These are phyloP conservation scores for Dromaius novaehollandiae DNA, from an alignment of 2,113 vertebrate genomes.

Conservation along the genomic window DNA sequence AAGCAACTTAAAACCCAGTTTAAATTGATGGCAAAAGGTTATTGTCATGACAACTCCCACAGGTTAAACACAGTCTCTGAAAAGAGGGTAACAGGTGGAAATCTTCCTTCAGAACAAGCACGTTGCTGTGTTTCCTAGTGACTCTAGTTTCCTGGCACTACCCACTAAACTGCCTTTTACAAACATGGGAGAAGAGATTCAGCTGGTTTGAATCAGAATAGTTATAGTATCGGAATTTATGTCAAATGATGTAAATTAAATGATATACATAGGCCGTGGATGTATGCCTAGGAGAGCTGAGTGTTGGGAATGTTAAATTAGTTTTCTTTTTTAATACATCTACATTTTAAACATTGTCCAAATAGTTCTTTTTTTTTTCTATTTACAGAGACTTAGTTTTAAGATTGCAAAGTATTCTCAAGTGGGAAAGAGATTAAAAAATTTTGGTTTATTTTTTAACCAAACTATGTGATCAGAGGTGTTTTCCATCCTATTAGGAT, in stretches of 20 bases:
- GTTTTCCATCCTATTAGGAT: neutral
- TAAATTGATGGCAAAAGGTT: conserved; percentile 66
- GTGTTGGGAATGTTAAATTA: neutral
- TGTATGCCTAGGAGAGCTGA: neutral
- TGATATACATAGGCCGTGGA: neutral
- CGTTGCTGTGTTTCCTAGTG: neutral
- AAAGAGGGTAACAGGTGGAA: conserved; percentile 13
- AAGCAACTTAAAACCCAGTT: conserved; percentile 36
- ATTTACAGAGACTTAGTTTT: neutral
- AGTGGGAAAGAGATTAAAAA: neutral
- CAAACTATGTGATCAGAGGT: neutral
- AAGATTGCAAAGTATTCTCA: neutral
- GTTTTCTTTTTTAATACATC: neutral
- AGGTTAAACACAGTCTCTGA: conserved; percentile 37
- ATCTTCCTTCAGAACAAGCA: neutral
- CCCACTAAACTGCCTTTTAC: neutral
- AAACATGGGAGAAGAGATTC: neutral
- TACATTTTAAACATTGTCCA: neutral
- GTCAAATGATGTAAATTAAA: neutral
- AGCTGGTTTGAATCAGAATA: neutral
- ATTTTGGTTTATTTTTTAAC: neutral
- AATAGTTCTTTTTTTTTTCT: neutral
- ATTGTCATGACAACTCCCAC: conserved; percentile 41
- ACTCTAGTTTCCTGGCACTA: neutral
- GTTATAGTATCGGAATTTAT: neutral